Base-by-base conservation (phyloP, 37 sponge, comb jelly and placozoan genomes). In the Aplysina aerophoba region DNA sequence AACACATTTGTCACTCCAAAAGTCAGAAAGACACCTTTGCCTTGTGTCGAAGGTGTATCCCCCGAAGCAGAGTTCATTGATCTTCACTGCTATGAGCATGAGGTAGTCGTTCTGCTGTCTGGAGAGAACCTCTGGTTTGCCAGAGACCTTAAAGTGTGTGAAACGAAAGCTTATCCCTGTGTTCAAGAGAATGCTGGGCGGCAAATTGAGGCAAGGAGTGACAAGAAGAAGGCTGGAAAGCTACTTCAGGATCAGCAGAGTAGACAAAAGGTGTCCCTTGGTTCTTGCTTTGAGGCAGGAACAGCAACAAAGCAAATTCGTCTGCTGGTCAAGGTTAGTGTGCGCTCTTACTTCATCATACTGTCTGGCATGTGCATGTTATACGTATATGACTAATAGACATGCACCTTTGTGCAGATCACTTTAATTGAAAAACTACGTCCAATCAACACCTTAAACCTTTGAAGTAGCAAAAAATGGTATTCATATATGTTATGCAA, bases 41-140 rank as follows among this genome's bases (percentile, higher is more conserved):
- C 78, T 44, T 21, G 22, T 16, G 3, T 75, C 19, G 50, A 41
- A 6, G 34, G 71, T 15, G 22, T 75, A 14, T 50, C 20, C 2
- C 78, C 78, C 11, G 78, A 24, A 22, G 50, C 41, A 54, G 25
- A 53, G 4, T 36, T 8, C 15, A 44, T 75, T n/a, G 78, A 75
- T 1, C 6, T 75, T 36, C 78, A 75, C 54, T n/a, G 33, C n/a
- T 75, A 75, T 41, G 78, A 75, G 21, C 44, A 75, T 53, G 78
- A 75, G 53, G 54, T 75, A 21, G 37, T 24, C 14, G 41, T 75
- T 36, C 20, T 75, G 44, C 54, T 75, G 21, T 53, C 54, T 75
- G 78, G 78, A 75, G 3, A 14, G 40, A 36, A 75, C 41, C 78
- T 75, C 24, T 75, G 78, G 78, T 75, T 75, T 44, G 37, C 78